Evolutionary conservation across 1,140 invertebrate species (phyloP), one percentile per base, ranked within the genome.

Genomic region (Gonatopus flavifemur): DNA sequence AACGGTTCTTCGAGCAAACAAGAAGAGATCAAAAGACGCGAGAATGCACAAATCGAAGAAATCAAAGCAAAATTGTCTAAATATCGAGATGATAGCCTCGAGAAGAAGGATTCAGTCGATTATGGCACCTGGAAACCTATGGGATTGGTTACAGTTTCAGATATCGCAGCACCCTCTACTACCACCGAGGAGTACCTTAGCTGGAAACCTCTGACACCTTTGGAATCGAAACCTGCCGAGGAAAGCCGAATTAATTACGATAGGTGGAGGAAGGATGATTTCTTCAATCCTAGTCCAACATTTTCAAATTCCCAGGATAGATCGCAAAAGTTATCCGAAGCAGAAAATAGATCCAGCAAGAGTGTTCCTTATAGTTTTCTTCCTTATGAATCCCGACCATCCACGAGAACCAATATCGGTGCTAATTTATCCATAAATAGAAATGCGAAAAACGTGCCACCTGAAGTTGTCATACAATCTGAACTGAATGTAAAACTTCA

Each of bases 401-500:
- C 57, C 0, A 62, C 62, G 9, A 62, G 74, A 1, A 77, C 76
- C 1, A 78, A 78, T 30, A 61, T 78, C 15, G 74, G 73, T 3
- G 72, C 75, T 0, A 77, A 77, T 25, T 12, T 62, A 5, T 62
- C 53, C 24, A 76, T 77, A 32, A 77, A 78, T 45, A 64, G 68
- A 2, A 64, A 59, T 1, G 56, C 62, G 0, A 74, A 76, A 15
- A 64, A 74, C 24, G 79, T 88, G 3, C 87, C 87, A 3, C 76
- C 84, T 13, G 87, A 88, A 22, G 85, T 89, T 0, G 78, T 81
- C 3, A 74, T 90, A 2, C 80, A 80, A 31, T 88, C 87, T 0
- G 82, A 73, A 45, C 61, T 77, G 25, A 74, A 70, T 21, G 69
- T 77, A 2, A 78, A 78, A 38, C 42, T 63, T 0, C 13, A 39